These are phyloP conservation scores for Parasteatoda lunata DNA, from an alignment of 2,888 invertebrate genomes.

Conservation along the genomic window DNA sequence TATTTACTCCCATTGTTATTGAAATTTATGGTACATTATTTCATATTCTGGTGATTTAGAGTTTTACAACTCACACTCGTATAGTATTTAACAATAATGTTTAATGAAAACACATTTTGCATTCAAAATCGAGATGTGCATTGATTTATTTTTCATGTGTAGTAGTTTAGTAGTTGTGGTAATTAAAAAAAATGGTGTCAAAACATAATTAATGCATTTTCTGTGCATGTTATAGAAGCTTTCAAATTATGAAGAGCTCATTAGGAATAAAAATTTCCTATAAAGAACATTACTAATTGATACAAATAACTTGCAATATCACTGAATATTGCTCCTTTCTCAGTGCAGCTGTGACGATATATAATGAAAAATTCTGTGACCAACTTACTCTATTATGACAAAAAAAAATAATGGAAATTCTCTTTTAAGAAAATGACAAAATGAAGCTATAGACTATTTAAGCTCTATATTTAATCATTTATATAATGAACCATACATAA, in stretches of 20 bases:
- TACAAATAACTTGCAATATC: constrained; percentile 13
- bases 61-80: constrained; percentile 52
- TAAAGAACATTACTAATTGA: constrained; percentile 40
- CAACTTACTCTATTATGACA: constrained; percentile 45
- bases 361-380: constrained; percentile 36
- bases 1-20: constrained; percentile 52
- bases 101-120: constrained; percentile 47
- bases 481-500: constrained; percentile 38
- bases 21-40: constrained; percentile 61
- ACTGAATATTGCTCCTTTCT: constrained; percentile 16
- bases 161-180: constrained; percentile 63
- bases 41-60: constrained; percentile 66
- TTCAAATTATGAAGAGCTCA: constrained; percentile 53
- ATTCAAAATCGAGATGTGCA: constrained; percentile 46
- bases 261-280: constrained; percentile 53
- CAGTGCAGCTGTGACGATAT: constrained; percentile 51
- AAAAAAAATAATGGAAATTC: constrained; percentile 21
- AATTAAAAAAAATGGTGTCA: constrained; percentile 59
- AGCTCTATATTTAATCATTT: constrained; percentile 52
- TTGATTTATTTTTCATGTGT: constrained; percentile 51
- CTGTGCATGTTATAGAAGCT: constrained; percentile 41
- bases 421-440: constrained; percentile 28
- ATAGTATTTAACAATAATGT: constrained; percentile 54
- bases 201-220: constrained; percentile 53
- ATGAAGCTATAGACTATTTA: constrained; percentile 53